Percentiles rank a stretch among this genome's conserved stretches.
Conservation (phyloP, 2,797 vertebrate genomes). For the Eulemur mongoz region DNA sequence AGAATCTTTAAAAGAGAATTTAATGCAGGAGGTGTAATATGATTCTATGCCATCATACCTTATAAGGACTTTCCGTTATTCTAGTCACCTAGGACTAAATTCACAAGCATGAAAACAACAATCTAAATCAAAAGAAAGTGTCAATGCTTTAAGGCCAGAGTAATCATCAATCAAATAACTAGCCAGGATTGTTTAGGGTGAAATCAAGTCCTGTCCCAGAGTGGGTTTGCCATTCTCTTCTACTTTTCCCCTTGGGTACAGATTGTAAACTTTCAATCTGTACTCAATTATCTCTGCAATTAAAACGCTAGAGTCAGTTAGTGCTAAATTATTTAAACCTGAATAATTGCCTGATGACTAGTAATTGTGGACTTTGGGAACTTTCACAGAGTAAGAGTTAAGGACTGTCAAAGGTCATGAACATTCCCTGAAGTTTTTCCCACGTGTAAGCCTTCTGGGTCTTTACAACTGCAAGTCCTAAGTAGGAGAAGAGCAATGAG, state of each 20-base stretch:
- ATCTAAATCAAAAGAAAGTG: background rate
- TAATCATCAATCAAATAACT: background rate
- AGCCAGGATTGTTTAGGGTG: background rate
- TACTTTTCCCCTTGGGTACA: background rate
- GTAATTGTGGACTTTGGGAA: constrained; percentile 42
- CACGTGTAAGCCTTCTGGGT: background rate
- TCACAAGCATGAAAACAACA: background rate
- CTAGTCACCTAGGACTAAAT: background rate
- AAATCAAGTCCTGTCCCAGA: background rate
- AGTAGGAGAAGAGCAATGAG: background rate
- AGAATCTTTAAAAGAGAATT: background rate
- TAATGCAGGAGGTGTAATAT: background rate
- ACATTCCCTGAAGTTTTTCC: background rate
- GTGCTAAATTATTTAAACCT: constrained; percentile 74
- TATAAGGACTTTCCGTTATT: background rate
- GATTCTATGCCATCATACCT: background rate
- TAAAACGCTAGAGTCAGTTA: constrained; percentile 42
- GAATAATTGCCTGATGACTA: constrained; percentile 64
- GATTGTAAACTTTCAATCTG: constrained; percentile 7
- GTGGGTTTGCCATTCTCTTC: background rate
- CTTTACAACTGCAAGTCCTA: constrained; percentile 3
- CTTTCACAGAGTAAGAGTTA: constrained; percentile 39
- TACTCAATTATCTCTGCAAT: constrained; percentile 51
- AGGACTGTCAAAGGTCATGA: constrained; percentile 58
- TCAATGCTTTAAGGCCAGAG: background rate